phyloP scores from a whole-genome alignment of 1,140 invertebrate species.

The Drosophila pseudoobscura region DNA sequence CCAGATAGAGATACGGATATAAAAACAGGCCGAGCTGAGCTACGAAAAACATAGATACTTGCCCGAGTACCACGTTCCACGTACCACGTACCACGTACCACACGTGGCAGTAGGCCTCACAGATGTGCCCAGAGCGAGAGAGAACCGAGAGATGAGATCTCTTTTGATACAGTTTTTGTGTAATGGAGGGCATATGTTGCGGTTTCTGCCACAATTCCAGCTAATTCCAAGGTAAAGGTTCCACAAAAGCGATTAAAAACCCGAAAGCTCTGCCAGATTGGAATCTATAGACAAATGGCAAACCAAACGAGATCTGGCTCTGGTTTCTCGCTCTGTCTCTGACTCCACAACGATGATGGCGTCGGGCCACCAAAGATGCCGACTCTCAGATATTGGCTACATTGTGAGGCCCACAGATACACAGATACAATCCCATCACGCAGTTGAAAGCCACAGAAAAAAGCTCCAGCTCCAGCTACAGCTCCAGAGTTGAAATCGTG shows the following conservation, averaged over 20 bases:
- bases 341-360: constrained; percentile 40
- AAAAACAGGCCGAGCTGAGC: not conserved
- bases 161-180: too few species aligned
- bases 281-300: constrained; percentile 41
- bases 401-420: constrained; percentile 39
- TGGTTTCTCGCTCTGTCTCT: constrained; percentile 14
- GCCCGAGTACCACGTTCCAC: constrained; percentile 2
- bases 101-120: constrained; percentile 33
- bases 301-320: constrained; percentile 31
- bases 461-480: constrained; percentile 21
- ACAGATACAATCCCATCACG: constrained; percentile 10
- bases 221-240: constrained; percentile 52
- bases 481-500: constrained; percentile 52
- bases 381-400: constrained; percentile 64
- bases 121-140: constrained; percentile 32
- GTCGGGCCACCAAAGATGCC: constrained; percentile 73
- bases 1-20: constrained; percentile 40
- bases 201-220: constrained; percentile 25
- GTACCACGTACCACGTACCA: constrained; percentile 4
- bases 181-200: constrained; percentile 26
- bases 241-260: constrained; percentile 52
- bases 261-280: constrained; percentile 37
- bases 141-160: constrained; percentile 26
- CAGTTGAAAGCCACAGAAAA: constrained; percentile 13
- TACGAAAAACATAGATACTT: constrained; percentile 19